These are phyloP conservation scores for Microchirus variegatus DNA, from an alignment of 2,797 vertebrate species.

Conservation along the genomic window DNA sequence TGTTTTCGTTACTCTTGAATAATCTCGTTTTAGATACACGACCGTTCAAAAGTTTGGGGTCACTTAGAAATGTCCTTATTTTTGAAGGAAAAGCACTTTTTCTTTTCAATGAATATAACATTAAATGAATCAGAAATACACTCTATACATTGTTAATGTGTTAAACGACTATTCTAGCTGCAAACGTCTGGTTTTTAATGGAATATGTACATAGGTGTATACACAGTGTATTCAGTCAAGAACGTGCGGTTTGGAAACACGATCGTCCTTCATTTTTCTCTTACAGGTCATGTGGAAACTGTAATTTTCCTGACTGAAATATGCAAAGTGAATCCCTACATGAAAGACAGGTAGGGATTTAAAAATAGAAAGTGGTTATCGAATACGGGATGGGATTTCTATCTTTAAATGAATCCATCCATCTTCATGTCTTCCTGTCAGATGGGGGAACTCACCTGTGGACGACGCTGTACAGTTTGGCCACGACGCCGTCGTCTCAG, in stretches of 20 bases:
- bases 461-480: conserved; percentile 88
- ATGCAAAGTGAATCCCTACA: conserved; percentile 88
- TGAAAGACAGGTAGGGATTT: conserved; percentile 86
- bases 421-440: conserved; percentile 54
- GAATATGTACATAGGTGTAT: no score
- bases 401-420: not conserved
- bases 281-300: conserved; percentile 84
- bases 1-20: conserved; percentile 14
- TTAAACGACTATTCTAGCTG: no score
- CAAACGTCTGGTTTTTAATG: no score
- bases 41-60: no score
- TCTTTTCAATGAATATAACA: no score
- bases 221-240: conserved; percentile 22
- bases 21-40: conserved; percentile 8
- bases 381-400: conserved; percentile 2
- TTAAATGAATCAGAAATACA: no score
- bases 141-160: no score
- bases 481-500: conserved; percentile 78
- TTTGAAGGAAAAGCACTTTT: no score
- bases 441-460: conserved; percentile 90
- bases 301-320: conserved; percentile 86
- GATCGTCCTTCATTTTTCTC: conserved; percentile 7
- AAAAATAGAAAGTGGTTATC: not conserved
- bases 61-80: no score
- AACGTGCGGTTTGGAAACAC: conserved; percentile 6